A percentile compares a stretch with the other conserved stretches of the same genome.
These are phyloP conservation scores for Morinoia aosen DNA, from an alignment of 2,888 invertebrate genomes.

Conservation along the genomic window DNA sequence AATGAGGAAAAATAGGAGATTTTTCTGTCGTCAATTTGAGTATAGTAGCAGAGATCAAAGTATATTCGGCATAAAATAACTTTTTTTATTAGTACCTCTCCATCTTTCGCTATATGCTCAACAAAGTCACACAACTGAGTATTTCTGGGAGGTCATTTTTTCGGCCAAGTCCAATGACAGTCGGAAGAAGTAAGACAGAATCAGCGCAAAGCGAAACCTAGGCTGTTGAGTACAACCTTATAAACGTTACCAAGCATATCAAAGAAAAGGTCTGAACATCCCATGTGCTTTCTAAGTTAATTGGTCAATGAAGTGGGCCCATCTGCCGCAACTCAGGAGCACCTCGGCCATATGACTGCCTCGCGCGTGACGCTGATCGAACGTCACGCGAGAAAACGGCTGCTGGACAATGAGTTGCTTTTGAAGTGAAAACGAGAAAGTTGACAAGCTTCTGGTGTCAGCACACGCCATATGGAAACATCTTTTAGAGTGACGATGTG, in stretches of 20 bases:
- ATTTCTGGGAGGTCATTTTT: not conserved
- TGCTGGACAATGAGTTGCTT: not conserved
- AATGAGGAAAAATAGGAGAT: too few relatives aligned
- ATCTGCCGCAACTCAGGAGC: not conserved
- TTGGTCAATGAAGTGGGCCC: not conserved
- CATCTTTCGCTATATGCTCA: not conserved
- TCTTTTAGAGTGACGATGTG: not conserved
- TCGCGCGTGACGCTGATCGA: not conserved
- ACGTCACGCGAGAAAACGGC: not conserved
- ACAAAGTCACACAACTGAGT: not conserved
- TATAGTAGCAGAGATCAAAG: too few relatives aligned
- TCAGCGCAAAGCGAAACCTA: not conserved
- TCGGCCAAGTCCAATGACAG: not conserved
- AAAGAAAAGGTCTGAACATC: not conserved
- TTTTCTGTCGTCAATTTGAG: too few relatives aligned
- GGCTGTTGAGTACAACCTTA: not conserved
- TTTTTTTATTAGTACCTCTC: not conserved
- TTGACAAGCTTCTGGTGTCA: not conserved
- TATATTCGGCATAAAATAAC: too few relatives aligned
- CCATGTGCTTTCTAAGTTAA: not conserved
- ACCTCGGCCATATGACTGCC: not conserved
- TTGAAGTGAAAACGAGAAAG: not conserved
- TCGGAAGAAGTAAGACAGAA: not conserved
- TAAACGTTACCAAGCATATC: not conserved
- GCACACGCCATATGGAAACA: not conserved